Percentiles rank a stretch among this genome's conserved stretches.
These are phyloP conservation scores for Eubucco bourcierii DNA, from an alignment of 2,113 vertebrate genomes.

Conservation along the genomic window DNA sequence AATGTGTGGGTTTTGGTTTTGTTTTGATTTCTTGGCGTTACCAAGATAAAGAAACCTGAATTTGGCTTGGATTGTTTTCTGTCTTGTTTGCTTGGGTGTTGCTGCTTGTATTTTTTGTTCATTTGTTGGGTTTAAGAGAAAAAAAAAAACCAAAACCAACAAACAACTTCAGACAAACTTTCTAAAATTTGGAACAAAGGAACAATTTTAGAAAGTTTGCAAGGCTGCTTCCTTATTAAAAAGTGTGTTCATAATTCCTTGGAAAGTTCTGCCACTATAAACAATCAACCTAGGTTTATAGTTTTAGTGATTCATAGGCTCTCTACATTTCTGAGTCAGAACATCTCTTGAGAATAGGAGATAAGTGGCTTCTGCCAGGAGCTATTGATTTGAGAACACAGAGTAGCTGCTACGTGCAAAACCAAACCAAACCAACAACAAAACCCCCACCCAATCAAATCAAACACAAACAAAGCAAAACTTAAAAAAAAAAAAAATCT, in stretches of 20 bases:
- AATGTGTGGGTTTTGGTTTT: background rate
- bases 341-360: background rate
- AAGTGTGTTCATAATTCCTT: background rate
- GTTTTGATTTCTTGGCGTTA: background rate
- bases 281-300: background rate
- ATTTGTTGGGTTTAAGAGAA: background rate
- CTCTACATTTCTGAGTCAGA: background rate
- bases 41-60: background rate
- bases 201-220: background rate
- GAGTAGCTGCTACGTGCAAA: background rate
- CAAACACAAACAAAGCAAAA: background rate
- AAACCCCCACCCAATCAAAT: background rate
- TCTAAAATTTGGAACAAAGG: background rate
- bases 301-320: background rate
- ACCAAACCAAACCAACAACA: background rate
- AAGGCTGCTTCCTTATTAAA: no score
- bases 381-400: background rate
- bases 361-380: background rate
- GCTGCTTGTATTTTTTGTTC: background rate
- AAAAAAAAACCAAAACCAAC: no score
- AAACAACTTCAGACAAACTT: background rate
- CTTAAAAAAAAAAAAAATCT: background rate
- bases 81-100: background rate
- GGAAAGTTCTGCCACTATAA: background rate
- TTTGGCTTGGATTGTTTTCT: background rate